Percentiles rank a stretch among this genome's conserved stretches.
Conservation (phyloP, 2,113 vertebrate species). For the Scatophagus argus region DNA sequence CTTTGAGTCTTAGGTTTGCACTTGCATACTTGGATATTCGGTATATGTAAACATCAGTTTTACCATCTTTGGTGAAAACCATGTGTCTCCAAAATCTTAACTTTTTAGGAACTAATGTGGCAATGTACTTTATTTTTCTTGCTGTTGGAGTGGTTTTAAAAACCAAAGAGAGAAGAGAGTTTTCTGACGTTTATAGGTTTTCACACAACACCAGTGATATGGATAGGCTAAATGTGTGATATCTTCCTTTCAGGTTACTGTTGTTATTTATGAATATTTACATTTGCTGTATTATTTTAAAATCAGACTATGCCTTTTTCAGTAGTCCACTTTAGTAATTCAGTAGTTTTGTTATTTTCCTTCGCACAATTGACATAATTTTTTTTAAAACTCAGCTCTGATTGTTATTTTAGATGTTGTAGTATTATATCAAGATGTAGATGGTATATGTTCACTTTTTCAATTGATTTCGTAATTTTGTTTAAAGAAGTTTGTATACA, state of each 20-base stretch:
- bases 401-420: slow-evolving; percentile 21
- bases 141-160: not conserved
- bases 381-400: not conserved
- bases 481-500: slow-evolving; percentile 18
- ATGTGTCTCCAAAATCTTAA: not conserved
- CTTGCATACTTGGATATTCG: not conserved
- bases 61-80: too few species aligned
- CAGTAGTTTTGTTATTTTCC: not conserved
- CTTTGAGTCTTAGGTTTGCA: not conserved
- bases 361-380: slow-evolving; percentile 12
- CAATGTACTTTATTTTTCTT: not conserved
- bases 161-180: not conserved
- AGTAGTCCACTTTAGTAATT: too few species aligned
- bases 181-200: not conserved
- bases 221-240: not conserved
- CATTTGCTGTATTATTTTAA: slow-evolving; percentile 15
- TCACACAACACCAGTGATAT: not conserved
- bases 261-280: slow-evolving; percentile 52
- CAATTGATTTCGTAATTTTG: slow-evolving; percentile 17
- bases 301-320: slow-evolving; percentile 22
- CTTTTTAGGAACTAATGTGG: not conserved
- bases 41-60: not conserved
- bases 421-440: slow-evolving; percentile 1
- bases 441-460: not conserved
- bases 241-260: not conserved